These are phyloP conservation scores for Actias luna DNA, from an alignment of 2,888 invertebrate genomes.

Conservation along the genomic window DNA sequence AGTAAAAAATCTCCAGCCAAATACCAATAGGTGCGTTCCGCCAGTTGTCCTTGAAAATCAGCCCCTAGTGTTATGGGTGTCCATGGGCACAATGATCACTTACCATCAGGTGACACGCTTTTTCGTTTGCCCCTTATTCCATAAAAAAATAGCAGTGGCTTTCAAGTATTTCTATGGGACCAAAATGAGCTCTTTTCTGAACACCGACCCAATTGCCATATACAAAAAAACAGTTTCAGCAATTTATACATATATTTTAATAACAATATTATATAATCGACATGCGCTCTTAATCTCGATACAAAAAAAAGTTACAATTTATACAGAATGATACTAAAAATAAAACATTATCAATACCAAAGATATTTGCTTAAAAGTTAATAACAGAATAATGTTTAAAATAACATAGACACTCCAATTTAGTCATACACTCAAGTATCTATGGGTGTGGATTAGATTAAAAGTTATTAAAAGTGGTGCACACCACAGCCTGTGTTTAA, in stretches of 20 bases:
- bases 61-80: too few species aligned
- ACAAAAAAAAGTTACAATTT: slow-evolving; percentile 61
- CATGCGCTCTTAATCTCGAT: slow-evolving; percentile 74
- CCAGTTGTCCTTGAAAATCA: too few species aligned
- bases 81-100: too few species aligned
- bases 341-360: slow-evolving; percentile 44
- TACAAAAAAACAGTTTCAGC: slow-evolving; percentile 52
- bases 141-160: too few species aligned
- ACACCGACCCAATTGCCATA: too few species aligned
- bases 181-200: too few species aligned
- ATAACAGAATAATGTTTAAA: slow-evolving; percentile 53
- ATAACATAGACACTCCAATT: slow-evolving; percentile 57
- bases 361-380: slow-evolving; percentile 12
- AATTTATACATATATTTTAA: slow-evolving; percentile 81
- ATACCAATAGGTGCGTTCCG: too few species aligned
- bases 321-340: slow-evolving; percentile 63
- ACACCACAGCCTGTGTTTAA: slow-evolving; percentile 9
- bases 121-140: too few species aligned
- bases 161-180: too few species aligned
- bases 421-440: slow-evolving; percentile 37
- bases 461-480: background rate
- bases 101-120: too few species aligned
- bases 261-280: slow-evolving; percentile 80
- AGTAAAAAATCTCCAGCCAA: too few species aligned
- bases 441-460: background rate